Conservation (phyloP, 2,113 vertebrate species). For the Trichomycterus rosablanca region DNA sequence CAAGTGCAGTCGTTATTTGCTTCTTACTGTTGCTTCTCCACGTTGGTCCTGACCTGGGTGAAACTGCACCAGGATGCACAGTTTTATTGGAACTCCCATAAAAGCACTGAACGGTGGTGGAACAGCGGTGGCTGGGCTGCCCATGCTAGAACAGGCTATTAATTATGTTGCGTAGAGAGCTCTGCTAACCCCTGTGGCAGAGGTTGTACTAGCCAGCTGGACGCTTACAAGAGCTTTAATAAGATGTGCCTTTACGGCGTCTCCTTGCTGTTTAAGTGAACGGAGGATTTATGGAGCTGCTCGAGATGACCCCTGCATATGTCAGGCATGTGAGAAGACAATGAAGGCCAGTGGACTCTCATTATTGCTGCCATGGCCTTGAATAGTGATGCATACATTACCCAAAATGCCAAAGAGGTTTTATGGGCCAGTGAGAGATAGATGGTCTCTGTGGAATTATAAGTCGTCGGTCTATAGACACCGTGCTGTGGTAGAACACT, state of each 20-base stretch:
- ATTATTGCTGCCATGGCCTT: conserved; percentile 31
- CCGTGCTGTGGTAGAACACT: background rate
- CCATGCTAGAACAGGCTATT: conserved; percentile 22
- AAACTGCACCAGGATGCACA: conserved; percentile 34
- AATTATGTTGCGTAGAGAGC: conserved; percentile 30
- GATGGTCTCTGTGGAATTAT: conserved; percentile 3
- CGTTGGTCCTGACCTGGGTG: conserved; percentile 24
- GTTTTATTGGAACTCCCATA: conserved; percentile 31
- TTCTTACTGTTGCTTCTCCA: conserved; percentile 27
- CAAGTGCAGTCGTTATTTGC: conserved; percentile 33
- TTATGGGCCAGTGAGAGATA: conserved; percentile 9
- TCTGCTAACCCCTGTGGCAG: conserved; percentile 4
- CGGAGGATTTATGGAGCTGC: conserved; percentile 23
- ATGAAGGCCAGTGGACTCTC: conserved; percentile 14
- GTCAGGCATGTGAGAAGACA: conserved; percentile 16
- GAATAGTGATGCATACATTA: conserved; percentile 30
- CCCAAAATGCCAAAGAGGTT: conserved; percentile 12
- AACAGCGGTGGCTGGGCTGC: background rate
- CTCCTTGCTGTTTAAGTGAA: conserved; percentile 26
- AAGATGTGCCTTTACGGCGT: conserved; percentile 19
- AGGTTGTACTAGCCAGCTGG: conserved; percentile 15
- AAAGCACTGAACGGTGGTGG: conserved; percentile 12
- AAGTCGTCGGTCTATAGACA: background rate
- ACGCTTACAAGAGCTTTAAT: conserved; percentile 24
- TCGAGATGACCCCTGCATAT: conserved; percentile 23